Conservation (phyloP, 2,888 invertebrate genomes). For the Dinocampus coccinellae region DNA sequence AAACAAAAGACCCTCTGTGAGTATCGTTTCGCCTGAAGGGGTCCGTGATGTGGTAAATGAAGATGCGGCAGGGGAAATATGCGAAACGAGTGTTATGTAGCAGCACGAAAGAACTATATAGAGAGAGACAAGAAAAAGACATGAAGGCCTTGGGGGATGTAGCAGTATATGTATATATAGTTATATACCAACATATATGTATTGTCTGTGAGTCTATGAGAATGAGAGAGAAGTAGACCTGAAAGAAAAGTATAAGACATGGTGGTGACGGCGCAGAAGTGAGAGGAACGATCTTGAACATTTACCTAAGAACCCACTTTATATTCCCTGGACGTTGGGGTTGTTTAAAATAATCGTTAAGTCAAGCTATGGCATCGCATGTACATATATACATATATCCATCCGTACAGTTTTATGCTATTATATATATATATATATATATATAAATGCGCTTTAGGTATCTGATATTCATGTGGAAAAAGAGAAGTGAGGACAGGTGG, state of each 20-base stretch:
- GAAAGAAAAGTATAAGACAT: conserved; percentile 18
- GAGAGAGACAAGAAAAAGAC: conserved; percentile 16
- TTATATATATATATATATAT: not conserved
- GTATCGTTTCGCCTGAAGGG: conserved; percentile 10
- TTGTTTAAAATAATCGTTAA: conserved; percentile 66
- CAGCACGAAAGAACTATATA: conserved; percentile 43
- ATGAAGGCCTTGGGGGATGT: conserved; percentile 14
- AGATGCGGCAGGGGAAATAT: conserved; percentile 51
- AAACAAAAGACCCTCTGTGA: not conserved
- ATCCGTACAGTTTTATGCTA: not conserved
- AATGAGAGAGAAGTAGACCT: not conserved
- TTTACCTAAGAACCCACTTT: conserved; percentile 65
- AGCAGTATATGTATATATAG: conserved; percentile 6
- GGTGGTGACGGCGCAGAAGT: conserved; percentile 34
- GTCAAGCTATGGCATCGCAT: conserved; percentile 29
- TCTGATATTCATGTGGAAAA: conserved; percentile 19
- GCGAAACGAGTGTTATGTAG: conserved; percentile 45
- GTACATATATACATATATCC: conserved; percentile 12
- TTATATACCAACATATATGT: not conserved
- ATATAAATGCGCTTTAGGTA: not conserved
- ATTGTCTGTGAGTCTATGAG: not conserved
- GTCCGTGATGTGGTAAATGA: conserved; percentile 39
- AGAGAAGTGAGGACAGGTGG: conserved; percentile 8
- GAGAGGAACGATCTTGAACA: conserved; percentile 46
- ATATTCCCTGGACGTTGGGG: conserved; percentile 58